Evolutionary conservation across 2,888 invertebrate genomes (phyloP), one percentile per base, ranked within the genome.

Genomic region (Heliconius ismenius): DNA sequence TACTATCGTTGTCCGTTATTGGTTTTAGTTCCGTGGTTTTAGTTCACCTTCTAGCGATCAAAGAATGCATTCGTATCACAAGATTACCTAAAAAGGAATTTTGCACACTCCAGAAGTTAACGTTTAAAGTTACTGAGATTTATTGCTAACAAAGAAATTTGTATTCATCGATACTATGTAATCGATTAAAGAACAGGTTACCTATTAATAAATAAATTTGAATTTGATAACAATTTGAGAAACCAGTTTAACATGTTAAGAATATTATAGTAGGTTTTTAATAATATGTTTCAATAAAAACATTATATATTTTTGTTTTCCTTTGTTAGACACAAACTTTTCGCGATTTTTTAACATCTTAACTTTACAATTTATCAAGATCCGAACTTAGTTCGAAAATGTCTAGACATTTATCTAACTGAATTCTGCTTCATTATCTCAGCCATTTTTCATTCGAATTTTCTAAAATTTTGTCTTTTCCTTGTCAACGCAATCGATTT

Each of bases 401-500:
- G 76, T 76, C 65, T 72, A 72, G 72, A 58, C 76, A n/a, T n/a
- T 63, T 63, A 49, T 54, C 36, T 60, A 21, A 64, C 21, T 32
- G 13, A 75, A 60, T 65, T 64, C 4, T 39, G 54, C 39, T 76
- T 65, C 43, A 63, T 63, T 58, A 64, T 76, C 21, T n/a, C n/a
- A 54, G n/a, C n/a, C 21, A 75, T 78, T 26, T 76, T 64, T 76
- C 73, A 21, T 3, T 32, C 15, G 36, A 54, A 39, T 69, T 78
- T 73, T 73, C 26, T 72, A 49, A 26, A 69, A 70, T 69, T 60
- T 62, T 76, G 68, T 67, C 39, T 76, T 63, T 60, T 75, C 76
- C 74, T 78, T 72, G 78, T 78, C 75, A 72, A 62, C n/a, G 69
- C 78, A 82, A 83, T 84, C 78, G 83, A 83, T 84, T 82, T 77